These are phyloP conservation scores for Trigoniulus corallinus DNA, from an alignment of 1,140 invertebrate species.

Conservation along the genomic window DNA sequence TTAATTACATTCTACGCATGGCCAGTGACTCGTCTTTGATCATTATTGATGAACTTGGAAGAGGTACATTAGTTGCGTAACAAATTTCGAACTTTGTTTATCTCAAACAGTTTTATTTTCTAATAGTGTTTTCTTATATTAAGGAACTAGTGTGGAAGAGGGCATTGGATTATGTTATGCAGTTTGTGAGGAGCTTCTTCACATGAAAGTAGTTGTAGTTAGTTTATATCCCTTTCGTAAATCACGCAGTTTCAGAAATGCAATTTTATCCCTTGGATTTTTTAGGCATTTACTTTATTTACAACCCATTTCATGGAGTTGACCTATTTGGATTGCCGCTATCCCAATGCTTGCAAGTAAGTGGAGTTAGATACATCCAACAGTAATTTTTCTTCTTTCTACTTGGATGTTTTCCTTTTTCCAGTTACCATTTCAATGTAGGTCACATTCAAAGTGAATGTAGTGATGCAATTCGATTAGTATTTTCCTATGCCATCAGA, in stretches of 20 bases:
- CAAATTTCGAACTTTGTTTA: neutral
- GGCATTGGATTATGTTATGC: constrained; percentile 65
- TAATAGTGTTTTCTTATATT: constrained; percentile 2
- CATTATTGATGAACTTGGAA: constrained; percentile 73
- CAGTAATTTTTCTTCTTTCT: too few species aligned
- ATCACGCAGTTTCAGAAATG: neutral
- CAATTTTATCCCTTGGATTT: neutral
- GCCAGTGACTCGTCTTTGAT: constrained; percentile 53
- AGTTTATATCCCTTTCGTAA: constrained; percentile 1
- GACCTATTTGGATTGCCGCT: constrained; percentile 49
- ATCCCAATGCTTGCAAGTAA: constrained; percentile 64
- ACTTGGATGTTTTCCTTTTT: too few species aligned
- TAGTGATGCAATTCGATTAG: too few species aligned
- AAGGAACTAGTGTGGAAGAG: constrained; percentile 58
- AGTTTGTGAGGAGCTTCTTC: constrained; percentile 53
- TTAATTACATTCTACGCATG: constrained; percentile 55
- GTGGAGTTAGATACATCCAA: too few species aligned
- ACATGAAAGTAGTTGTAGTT: constrained; percentile 28
- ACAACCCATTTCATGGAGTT: constrained; percentile 67
- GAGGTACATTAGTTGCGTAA: constrained; percentile 27
- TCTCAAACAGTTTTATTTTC: constrained; percentile 7
- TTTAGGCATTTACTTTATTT: constrained; percentile 50
- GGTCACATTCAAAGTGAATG: too few species aligned
- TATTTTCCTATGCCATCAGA: too few species aligned
- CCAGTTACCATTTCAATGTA: too few species aligned